A percentile compares a stretch with the other conserved stretches of the same genome.
phyloP scores from a whole-genome alignment of 2,797 vertebrate species.

The Rhyacichthys aspro region DNA sequence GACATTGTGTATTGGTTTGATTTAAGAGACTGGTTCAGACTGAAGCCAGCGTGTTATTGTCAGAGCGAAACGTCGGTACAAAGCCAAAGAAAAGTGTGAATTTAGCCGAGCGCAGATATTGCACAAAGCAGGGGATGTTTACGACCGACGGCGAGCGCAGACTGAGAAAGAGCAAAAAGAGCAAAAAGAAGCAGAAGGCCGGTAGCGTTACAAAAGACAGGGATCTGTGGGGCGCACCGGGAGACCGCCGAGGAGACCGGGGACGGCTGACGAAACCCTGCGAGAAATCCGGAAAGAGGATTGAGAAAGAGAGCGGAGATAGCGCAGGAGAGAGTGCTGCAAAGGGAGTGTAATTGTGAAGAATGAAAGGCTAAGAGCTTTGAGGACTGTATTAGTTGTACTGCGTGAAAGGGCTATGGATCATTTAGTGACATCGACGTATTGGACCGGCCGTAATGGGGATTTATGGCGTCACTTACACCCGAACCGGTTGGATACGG shows the following conservation, averaged over 20 bases:
- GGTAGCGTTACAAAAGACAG: conserved; percentile 47
- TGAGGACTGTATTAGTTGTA: conserved; percentile 78
- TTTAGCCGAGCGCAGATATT: neutral
- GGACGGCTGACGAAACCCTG: conserved; percentile 68
- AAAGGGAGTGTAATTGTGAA: conserved; percentile 73
- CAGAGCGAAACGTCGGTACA: neutral
- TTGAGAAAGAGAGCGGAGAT: conserved; percentile 47
- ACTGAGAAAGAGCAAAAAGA: neutral
- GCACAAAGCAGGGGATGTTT: neutral
- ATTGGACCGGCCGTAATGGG: conserved; percentile 70
- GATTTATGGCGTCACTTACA: conserved; percentile 71
- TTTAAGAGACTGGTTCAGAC: neutral
- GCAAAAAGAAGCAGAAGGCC: conserved; percentile 29
- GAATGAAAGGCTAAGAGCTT: conserved; percentile 76
- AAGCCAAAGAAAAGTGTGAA: neutral
- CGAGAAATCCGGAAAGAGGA: conserved; percentile 70
- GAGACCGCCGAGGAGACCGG: conserved; percentile 29
- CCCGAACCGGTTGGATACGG: conserved; percentile 47
- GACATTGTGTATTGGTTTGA: too few species aligned
- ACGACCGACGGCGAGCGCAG: neutral
- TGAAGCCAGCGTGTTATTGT: neutral
- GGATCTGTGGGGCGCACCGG: conserved; percentile 52
- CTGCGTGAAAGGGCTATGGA: conserved; percentile 72
- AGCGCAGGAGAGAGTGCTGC: conserved; percentile 37
- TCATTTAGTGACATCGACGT: conserved; percentile 77